Evolutionary conservation across 1,140 invertebrate genomes (phyloP).

Genomic region (Psix sp.): DNA sequence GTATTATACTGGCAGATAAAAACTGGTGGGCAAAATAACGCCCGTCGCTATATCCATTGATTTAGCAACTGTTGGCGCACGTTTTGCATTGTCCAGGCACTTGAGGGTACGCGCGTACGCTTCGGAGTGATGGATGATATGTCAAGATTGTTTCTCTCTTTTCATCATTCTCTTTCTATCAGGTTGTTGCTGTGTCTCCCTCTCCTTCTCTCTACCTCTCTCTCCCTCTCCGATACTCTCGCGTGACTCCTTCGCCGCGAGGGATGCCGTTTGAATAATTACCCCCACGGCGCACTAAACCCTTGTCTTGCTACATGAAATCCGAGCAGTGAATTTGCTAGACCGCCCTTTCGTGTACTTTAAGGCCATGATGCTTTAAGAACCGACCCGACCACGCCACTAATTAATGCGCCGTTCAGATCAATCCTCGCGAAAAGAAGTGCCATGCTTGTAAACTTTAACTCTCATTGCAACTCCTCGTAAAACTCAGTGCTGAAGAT

Average conservation of each 20-base stretch:
- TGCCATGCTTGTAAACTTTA: conserved; percentile 22
- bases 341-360: conserved; percentile 67
- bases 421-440: conserved; percentile 46
- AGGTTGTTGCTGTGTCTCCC: conserved; percentile 4
- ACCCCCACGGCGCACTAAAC: conserved; percentile 71
- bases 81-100: conserved; percentile 38
- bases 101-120: conserved; percentile 62
- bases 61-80: conserved; percentile 54
- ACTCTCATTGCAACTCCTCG: conserved; percentile 1
- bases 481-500: too few relatives aligned
- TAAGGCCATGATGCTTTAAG: conserved; percentile 69
- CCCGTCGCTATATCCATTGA: conserved; percentile 27
- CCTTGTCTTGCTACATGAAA: conserved; percentile 69
- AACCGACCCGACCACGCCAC: conserved; percentile 59
- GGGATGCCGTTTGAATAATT: conserved; percentile 76
- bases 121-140: conserved; percentile 67
- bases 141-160: conserved; percentile 53
- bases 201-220: conserved; percentile 1
- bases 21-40: conserved; percentile 11
- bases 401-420: conserved; percentile 69
- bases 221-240: conserved; percentile 59
- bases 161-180: conserved; percentile 44
- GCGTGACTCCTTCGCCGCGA: conserved; percentile 66
- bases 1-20: conserved; percentile 22
- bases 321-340: conserved; percentile 72